These are phyloP conservation scores for Drosophila buzzatii DNA, from an alignment of 2,888 invertebrate genomes.

Conservation along the genomic window DNA sequence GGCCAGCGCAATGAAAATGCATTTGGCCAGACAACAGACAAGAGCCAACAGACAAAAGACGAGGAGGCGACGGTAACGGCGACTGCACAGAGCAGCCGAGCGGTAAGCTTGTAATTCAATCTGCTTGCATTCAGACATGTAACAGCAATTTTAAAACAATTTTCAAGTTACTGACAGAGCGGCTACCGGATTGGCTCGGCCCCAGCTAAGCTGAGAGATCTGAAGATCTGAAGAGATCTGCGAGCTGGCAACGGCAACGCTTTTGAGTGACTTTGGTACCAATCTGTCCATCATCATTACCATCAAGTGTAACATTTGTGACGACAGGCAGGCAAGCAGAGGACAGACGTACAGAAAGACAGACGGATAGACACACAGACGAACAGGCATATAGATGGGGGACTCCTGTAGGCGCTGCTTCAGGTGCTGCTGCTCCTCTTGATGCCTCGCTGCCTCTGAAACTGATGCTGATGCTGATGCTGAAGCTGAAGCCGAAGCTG, in stretches of 20 bases:
- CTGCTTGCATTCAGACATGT: slow-evolving; percentile 84
- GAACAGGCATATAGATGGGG: slow-evolving; percentile 40
- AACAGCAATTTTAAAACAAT: slow-evolving; percentile 84
- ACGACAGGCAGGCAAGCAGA: slow-evolving; percentile 77
- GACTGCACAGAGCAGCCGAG: slow-evolving; percentile 23
- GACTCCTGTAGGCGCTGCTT: slow-evolving; percentile 49
- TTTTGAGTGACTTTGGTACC: slow-evolving; percentile 84
- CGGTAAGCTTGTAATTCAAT: slow-evolving; percentile 82
- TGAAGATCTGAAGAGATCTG: slow-evolving; percentile 36
- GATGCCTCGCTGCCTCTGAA: slow-evolving; percentile 39
- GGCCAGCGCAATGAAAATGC: slow-evolving; percentile 50
- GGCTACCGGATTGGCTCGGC: slow-evolving; percentile 77
- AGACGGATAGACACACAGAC: slow-evolving; percentile 19
- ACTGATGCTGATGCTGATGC: too few relatives aligned
- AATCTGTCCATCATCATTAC: slow-evolving; percentile 85
- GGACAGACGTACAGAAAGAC: slow-evolving; percentile 46
- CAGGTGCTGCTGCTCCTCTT: slow-evolving; percentile 44
- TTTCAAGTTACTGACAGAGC: slow-evolving; percentile 84
- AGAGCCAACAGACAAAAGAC: neutral
- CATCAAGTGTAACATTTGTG: slow-evolving; percentile 82
- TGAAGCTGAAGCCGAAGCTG: slow-evolving; percentile 55
- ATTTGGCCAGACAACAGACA: slow-evolving; percentile 42
- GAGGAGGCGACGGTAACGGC: neutral
- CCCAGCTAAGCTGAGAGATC: slow-evolving; percentile 61
- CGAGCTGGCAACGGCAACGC: slow-evolving; percentile 64